Conservation (phyloP, 1,140 invertebrate genomes). For the Helicoverpa armigera region DNA sequence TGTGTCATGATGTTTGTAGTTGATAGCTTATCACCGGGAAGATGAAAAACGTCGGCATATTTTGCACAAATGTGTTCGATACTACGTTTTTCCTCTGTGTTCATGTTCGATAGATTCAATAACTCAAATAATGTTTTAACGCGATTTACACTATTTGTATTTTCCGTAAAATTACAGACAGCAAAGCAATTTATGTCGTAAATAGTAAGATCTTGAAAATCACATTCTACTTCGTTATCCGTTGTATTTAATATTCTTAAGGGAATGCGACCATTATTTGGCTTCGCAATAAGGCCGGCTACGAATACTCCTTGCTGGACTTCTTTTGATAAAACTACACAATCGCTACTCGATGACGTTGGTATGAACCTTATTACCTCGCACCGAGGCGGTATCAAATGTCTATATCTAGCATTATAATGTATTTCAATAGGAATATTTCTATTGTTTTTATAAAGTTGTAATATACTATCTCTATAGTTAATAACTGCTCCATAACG, state of each 20-base stretch:
- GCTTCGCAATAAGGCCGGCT: neutral
- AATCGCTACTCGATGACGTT: neutral
- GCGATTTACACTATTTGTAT: neutral
- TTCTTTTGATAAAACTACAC: neutral
- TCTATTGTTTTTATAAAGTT: neutral
- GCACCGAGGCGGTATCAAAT: neutral
- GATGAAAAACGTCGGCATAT: neutral
- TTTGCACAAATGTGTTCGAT: slow-evolving; percentile 4
- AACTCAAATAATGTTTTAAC: neutral
- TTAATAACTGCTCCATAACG: neutral
- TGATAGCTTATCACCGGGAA: neutral
- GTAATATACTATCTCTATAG: neutral
- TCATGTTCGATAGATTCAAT: neutral
- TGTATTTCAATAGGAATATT: neutral
- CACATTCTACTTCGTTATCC: neutral
- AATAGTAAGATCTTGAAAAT: neutral
- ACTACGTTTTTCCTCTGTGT: neutral
- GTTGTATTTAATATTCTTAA: slow-evolving; percentile 23
- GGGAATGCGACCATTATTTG: neutral
- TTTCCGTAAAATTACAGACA: neutral
- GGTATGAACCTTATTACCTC: neutral
- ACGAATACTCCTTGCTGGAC: neutral
- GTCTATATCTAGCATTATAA: neutral
- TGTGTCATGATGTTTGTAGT: neutral
- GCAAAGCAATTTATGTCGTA: neutral